Percentiles rank a stretch among this genome's conserved stretches.
phyloP scores from a whole-genome alignment of 2,797 vertebrate species.

The Tapera naevia region DNA sequence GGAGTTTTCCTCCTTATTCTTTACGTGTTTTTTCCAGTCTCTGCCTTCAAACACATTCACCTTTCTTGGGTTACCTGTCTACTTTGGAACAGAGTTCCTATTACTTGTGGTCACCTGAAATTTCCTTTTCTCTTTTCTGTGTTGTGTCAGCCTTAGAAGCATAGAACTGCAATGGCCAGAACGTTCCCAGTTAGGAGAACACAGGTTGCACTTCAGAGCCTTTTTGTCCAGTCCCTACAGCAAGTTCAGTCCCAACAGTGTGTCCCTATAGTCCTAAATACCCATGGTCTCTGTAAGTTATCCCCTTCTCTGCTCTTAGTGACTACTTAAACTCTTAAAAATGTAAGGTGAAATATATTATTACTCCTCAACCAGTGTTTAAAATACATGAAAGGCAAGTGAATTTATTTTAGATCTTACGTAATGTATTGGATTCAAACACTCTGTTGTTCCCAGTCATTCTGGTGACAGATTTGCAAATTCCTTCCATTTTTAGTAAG shows the following conservation, averaged over 20 bases:
- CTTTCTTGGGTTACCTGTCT: not conserved
- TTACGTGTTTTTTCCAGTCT: not conserved
- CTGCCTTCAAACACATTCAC: not conserved
- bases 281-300: not conserved
- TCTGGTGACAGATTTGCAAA: not conserved
- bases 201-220: not conserved
- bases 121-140: not conserved
- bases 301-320: not conserved
- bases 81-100: not conserved
- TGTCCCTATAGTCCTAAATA: too few relatives aligned
- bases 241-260: rapidly evolving
- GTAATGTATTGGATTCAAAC: not conserved
- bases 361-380: not conserved
- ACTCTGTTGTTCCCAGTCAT: not conserved
- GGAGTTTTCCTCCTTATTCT: not conserved
- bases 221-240: rapidly evolving
- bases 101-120: not conserved
- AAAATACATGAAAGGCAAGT: not conserved
- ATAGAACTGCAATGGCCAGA: not conserved
- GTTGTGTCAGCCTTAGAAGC: not conserved
- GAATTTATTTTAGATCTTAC: not conserved
- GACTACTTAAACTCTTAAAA: not conserved
- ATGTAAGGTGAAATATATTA: not conserved
- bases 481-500: not conserved
- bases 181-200: not conserved